phyloP scores from a whole-genome alignment of 2,797 vertebrate species.

The Ciconia nigra region DNA sequence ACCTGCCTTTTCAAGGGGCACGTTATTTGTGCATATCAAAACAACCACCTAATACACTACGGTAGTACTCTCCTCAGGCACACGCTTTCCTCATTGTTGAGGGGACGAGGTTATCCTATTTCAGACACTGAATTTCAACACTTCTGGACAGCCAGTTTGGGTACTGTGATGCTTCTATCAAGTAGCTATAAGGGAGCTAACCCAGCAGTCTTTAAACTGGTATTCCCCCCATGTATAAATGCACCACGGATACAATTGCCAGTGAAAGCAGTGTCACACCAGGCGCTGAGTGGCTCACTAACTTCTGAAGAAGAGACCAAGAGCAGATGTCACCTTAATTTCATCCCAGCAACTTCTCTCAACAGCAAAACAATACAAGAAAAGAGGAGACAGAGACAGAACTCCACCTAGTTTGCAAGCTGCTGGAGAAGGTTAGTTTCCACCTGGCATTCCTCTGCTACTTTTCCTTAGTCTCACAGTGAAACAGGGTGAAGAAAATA shows the following conservation, averaged over 20 bases:
- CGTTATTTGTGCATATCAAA: background rate
- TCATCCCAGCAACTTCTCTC: background rate
- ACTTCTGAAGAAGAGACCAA: background rate
- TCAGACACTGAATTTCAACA: background rate
- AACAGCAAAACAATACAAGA: background rate
- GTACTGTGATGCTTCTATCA: background rate
- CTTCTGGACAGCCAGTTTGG: background rate
- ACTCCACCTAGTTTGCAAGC: background rate
- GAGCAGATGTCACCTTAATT: background rate
- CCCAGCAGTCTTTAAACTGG: background rate
- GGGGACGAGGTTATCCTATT: rapidly evolving
- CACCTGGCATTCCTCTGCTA: background rate
- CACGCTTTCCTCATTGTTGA: background rate
- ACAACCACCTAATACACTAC: background rate
- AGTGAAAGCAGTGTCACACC: background rate
- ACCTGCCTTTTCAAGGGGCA: background rate
- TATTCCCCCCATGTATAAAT: background rate
- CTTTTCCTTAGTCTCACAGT: background rate
- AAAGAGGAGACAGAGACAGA: background rate
- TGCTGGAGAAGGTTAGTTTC: background rate
- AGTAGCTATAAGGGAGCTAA: background rate
- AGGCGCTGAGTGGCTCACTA: background rate
- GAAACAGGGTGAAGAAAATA: background rate
- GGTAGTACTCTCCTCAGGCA: background rate
- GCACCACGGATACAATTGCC: rapidly evolving